A percentile compares a stretch with the other conserved stretches of the same genome.
Evolutionary conservation across 2,797 vertebrate species (phyloP).

Genomic region (Rousettus madagascariensis): DNA sequence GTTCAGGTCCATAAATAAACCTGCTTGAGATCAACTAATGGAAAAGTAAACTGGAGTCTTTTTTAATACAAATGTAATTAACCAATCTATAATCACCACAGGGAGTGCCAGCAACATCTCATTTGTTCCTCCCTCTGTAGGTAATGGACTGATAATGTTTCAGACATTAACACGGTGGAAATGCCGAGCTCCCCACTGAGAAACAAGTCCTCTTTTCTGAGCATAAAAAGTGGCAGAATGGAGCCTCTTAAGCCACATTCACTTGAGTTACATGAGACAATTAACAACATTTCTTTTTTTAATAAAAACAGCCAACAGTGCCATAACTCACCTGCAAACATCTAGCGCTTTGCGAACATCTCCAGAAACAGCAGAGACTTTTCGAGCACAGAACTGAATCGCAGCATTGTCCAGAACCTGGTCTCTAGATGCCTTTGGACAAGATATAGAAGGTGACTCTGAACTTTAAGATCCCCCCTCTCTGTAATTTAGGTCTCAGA

Average conservation of each 20-base stretch:
- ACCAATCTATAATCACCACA: constrained; percentile 84
- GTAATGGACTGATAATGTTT: constrained; percentile 83
- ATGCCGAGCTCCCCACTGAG: constrained; percentile 73
- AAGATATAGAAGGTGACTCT: neutral
- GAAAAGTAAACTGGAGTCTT: constrained; percentile 81
- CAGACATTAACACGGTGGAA: constrained; percentile 79
- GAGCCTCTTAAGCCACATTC: constrained; percentile 75
- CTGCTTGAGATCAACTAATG: constrained; percentile 83
- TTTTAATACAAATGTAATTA: constrained; percentile 85
- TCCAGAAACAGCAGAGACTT: constrained; percentile 94
- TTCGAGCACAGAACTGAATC: constrained; percentile 96
- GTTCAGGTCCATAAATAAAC: constrained; percentile 84
- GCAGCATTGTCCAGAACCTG: constrained; percentile 89
- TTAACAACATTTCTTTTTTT: constrained; percentile 57
- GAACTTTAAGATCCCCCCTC: neutral
- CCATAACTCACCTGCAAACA: constrained; percentile 91
- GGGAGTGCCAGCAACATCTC: constrained; percentile 78
- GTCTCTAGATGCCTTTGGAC: constrained; percentile 86
- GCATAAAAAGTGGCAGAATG: constrained; percentile 67
- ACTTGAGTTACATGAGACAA: constrained; percentile 65
- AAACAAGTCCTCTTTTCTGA: constrained; percentile 66
- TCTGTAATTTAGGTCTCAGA: neutral
- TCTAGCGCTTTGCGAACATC: constrained; percentile 96
- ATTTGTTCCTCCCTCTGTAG: constrained; percentile 81
- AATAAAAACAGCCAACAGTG: constrained; percentile 41